A percentile compares a stretch with the other conserved stretches of the same genome.
Evolutionary conservation across 2,797 vertebrate genomes (phyloP).

Genomic region (Tokudaia tokunoshimensis): DNA sequence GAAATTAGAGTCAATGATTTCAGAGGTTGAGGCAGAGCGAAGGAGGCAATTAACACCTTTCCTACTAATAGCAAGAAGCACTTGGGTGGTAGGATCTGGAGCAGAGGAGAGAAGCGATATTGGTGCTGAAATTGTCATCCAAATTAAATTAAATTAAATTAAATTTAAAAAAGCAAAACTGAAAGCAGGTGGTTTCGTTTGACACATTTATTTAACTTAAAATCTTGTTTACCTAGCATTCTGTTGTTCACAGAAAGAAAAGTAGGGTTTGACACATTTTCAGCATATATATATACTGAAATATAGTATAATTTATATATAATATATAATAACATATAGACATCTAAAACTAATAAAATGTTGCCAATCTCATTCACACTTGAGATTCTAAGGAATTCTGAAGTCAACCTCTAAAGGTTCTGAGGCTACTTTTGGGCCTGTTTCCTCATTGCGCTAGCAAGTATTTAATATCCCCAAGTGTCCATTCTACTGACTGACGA

Average conservation of each 20-base stretch:
- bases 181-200: neutral
- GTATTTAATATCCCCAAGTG: conserved; percentile 62
- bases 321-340: neutral
- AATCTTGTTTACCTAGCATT: conserved; percentile 26
- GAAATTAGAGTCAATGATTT: conserved; percentile 60
- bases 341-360: conserved; percentile 16
- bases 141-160: conserved; percentile 36
- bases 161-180: neutral
- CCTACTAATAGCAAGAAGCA: conserved; percentile 41
- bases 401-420: conserved; percentile 74
- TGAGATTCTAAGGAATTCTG: conserved; percentile 62
- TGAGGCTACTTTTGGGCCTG: conserved; percentile 60
- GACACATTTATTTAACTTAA: conserved; percentile 49
- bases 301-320: neutral
- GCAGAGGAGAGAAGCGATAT: neutral
- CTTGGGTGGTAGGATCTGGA: neutral
- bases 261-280: neutral
- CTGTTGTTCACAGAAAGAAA: conserved; percentile 30
- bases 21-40: neutral
- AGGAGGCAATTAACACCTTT: conserved; percentile 63
- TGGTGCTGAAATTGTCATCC: neutral
- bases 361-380: neutral
- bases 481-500: conserved; percentile 29
- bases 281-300: neutral
- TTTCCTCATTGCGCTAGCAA: conserved; percentile 66